Evolutionary conservation across 2,113 vertebrate genomes (phyloP).

Genomic region (Tiliqua scincoides): DNA sequence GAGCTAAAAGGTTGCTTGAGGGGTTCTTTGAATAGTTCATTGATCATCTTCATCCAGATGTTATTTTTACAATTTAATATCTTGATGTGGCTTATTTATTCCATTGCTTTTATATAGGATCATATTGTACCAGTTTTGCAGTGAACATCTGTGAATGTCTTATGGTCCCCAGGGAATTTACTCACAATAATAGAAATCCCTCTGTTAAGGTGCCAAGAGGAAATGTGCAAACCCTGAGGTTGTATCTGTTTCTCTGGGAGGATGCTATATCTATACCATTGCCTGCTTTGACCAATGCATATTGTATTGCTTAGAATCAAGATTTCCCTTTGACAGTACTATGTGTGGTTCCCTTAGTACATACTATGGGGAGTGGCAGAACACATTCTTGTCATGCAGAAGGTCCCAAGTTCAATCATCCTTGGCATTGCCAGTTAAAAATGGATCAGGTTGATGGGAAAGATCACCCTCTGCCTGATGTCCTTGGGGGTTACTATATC

Average conservation of each 20-base stretch:
- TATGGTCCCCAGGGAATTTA: neutral
- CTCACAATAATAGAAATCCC: neutral
- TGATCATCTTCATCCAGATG: constrained; percentile 22
- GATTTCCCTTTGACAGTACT: neutral
- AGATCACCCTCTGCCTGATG: too few species aligned
- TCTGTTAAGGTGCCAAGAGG: neutral
- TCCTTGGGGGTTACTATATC: too few species aligned
- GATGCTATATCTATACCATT: neutral
- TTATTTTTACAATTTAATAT: neutral
- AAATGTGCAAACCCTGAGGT: neutral
- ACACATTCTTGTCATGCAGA: too few species aligned
- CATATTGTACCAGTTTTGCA: neutral
- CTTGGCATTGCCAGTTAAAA: too few species aligned
- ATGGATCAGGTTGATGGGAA: too few species aligned
- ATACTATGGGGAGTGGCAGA: too few species aligned
- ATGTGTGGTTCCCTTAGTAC: too few species aligned
- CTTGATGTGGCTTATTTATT: neutral
- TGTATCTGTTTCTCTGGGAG: neutral
- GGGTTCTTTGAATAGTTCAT: constrained; percentile 19
- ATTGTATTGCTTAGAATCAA: too few species aligned
- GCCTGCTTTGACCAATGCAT: neutral
- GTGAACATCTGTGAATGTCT: neutral
- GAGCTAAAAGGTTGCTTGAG: constrained; percentile 17
- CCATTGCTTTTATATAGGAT: neutral
- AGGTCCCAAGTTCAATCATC: too few species aligned